Evolutionary conservation across 1,140 invertebrate genomes (phyloP).

Genomic region (Drosophila virilis): DNA sequence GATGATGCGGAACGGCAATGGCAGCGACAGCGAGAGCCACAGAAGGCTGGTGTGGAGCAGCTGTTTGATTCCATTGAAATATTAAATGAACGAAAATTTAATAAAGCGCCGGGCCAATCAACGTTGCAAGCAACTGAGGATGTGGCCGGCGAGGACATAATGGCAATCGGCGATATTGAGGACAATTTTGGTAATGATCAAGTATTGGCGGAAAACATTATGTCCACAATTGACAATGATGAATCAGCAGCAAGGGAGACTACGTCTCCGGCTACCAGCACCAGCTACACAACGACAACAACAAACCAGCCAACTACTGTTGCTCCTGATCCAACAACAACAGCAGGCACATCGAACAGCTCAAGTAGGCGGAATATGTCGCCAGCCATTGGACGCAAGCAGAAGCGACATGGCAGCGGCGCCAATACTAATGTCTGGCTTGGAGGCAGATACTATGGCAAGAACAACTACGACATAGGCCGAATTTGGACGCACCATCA

Average conservation of each 20-base stretch:
- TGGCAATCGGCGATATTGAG: slow-evolving; percentile 72
- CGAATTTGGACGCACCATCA: slow-evolving; percentile 19
- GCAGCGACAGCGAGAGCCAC: not conserved
- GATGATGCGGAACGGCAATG: not conserved
- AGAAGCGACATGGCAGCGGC: slow-evolving; percentile 55
- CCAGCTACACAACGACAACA: slow-evolving; percentile 16
- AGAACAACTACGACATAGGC: slow-evolving; percentile 41
- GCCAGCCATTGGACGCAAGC: slow-evolving; percentile 52
- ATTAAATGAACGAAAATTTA: slow-evolving; percentile 80
- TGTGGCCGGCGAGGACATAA: slow-evolving; percentile 36
- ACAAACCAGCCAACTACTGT: slow-evolving; percentile 12
- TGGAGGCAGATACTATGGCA: slow-evolving; percentile 35
- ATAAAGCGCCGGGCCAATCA: slow-evolving; percentile 57
- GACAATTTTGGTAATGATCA: slow-evolving; percentile 71
- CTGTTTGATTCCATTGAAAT: slow-evolving; percentile 76
- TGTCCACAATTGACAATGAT: slow-evolving; percentile 63
- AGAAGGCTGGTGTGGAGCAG: slow-evolving; percentile 39
- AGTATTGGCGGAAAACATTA: slow-evolving; percentile 56
- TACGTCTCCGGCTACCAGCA: slow-evolving; percentile 21
- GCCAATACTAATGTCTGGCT: slow-evolving; percentile 1
- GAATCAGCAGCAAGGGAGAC: slow-evolving; percentile 54
- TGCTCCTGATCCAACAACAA: not conserved
- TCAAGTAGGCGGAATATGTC: slow-evolving; percentile 8
- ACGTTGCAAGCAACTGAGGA: slow-evolving; percentile 13
- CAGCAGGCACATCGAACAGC: not conserved